Evolutionary conservation across 2,113 vertebrate species (phyloP).

Genomic region (Perca flavescens): DNA sequence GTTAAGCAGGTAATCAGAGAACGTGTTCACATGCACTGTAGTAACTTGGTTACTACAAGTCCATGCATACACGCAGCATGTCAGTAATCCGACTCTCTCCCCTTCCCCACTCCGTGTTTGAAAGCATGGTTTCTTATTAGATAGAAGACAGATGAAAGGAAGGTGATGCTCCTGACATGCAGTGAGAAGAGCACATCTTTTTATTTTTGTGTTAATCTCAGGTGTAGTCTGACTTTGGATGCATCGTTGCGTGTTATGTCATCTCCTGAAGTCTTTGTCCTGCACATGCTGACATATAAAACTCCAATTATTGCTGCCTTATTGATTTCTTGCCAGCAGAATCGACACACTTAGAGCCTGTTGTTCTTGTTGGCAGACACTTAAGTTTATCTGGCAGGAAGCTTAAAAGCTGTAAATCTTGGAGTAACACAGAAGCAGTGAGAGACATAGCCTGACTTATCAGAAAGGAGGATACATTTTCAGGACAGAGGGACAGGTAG

Average conservation of each 20-base stretch:
- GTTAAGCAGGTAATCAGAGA: background rate
- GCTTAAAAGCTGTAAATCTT: constrained; percentile 13
- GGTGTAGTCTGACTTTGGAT: too few relatives aligned
- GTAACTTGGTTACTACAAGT: background rate
- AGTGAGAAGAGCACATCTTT: too few relatives aligned
- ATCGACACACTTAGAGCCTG: background rate
- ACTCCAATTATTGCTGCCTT: background rate
- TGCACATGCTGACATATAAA: background rate
- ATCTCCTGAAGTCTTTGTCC: background rate
- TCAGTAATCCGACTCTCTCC: background rate
- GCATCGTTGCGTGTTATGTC: too few relatives aligned
- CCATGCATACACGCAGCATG: background rate
- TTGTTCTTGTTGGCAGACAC: background rate
- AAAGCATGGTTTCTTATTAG: too few relatives aligned
- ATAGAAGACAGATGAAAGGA: too few relatives aligned
- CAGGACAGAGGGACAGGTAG: background rate
- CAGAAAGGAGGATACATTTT: background rate
- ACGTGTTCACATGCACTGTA: background rate
- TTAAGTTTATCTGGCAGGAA: background rate
- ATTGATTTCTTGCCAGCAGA: constrained; percentile 22
- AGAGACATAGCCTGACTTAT: background rate
- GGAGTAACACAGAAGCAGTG: background rate
- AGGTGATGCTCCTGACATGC: too few relatives aligned
- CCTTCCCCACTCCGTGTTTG: too few relatives aligned
- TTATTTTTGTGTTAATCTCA: too few relatives aligned